Conservation (phyloP, 2,888 invertebrate genomes). For the Tipula lateralis region DNA sequence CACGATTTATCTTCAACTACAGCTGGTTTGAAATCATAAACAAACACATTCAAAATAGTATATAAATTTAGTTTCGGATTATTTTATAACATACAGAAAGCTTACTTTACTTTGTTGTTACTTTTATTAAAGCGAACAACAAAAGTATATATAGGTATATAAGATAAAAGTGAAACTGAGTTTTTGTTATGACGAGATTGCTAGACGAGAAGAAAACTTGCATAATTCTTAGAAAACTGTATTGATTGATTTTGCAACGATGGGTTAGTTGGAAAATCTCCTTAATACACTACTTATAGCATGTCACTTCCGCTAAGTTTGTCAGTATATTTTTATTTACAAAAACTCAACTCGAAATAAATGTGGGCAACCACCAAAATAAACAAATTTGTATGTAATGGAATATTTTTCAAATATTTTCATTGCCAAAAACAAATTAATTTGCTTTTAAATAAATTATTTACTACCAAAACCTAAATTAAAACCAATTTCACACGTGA, state of each 20-base stretch:
- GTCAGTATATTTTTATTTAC: neutral
- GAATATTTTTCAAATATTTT: neutral
- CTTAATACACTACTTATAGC: neutral
- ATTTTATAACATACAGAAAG: neutral
- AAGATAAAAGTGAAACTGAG: neutral
- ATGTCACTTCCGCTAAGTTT: neutral
- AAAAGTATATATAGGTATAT: neutral
- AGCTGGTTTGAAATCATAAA: neutral
- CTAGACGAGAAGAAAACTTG: neutral
- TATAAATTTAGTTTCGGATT: neutral
- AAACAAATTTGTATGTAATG: neutral
- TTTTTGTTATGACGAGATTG: neutral
- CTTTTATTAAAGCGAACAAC: neutral
- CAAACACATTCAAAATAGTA: neutral
- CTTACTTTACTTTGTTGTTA: neutral
- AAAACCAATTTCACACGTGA: neutral
- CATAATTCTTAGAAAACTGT: neutral
- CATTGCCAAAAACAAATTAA: neutral
- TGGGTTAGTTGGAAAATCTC: neutral
- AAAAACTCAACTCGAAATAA: neutral
- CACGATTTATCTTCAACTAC: neutral
- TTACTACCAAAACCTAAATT: neutral
- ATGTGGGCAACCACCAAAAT: slow-evolving; percentile 2
- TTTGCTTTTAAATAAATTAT: neutral
- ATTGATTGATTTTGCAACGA: neutral